Evolutionary conservation across 2,113 vertebrate species (phyloP), one percentile per base, ranked within the genome.

Genomic region (Dinomys branickii): DNA sequence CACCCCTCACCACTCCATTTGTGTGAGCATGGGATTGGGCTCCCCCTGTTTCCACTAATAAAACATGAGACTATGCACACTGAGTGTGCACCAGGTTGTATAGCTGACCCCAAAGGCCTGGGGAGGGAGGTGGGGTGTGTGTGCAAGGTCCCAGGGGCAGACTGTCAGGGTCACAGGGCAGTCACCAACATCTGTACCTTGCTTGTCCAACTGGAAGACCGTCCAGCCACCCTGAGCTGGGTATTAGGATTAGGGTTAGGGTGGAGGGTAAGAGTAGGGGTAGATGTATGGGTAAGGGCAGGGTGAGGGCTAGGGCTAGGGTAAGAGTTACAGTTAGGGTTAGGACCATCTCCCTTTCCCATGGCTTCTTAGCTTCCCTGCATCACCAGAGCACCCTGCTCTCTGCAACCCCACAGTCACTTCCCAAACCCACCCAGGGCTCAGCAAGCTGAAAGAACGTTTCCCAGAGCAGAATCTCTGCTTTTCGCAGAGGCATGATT

Each of bases 81-180:
- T 20, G 3, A 2, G 19, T 1, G 24, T 3, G 20, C 6, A 0
- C 0, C 2, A 28, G 26, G 3, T 14, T 47, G 52, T 0, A 0
- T 1, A 10, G 35, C 38, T 8, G 14, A 9, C 24, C 30, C 14
- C 0, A 5, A n/a, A 47, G 52, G 38, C 35, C 38, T 22, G 5
- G 78, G 44, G 12, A 4, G 2, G 17, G 28, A 3, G 0, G 1
- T 5, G 5, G 38, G 22, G 47, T 1, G 0, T 24, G 33, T 12
- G 1, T 1, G 33, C 50, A 30, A 33, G 3, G 28, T 9, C 50
- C 20, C 47, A 11, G 50, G 38, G 77, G 26, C 44, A 50, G 9
- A 20, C 30, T 5, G 16, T 9, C 50, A 80, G 47, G 30, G 30
- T 20, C 16, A 20, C 77, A 78, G 75, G 47, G 17, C 4, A 30